Evolutionary conservation across 2,888 invertebrate genomes (phyloP).

Genomic region (Ectemnius lituratus): DNA sequence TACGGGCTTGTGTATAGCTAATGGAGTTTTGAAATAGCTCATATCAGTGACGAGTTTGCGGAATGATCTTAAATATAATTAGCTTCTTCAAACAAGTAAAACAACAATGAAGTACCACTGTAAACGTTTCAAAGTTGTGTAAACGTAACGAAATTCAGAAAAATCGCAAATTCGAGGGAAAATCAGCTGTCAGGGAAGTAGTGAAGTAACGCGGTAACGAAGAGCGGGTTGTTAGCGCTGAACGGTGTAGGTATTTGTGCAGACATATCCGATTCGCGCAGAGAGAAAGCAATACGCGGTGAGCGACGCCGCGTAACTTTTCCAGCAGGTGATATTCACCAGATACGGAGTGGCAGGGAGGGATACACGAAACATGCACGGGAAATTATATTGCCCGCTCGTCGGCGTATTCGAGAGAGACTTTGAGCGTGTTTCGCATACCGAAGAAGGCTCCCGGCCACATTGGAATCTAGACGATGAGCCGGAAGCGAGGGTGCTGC

Average conservation of each 20-base stretch:
- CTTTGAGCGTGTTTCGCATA: conserved; percentile 58
- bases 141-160: no score
- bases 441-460: conserved; percentile 46
- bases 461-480: conserved; percentile 42
- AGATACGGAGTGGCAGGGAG: conserved; percentile 20
- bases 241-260: no score
- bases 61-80: no score
- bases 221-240: background rate
- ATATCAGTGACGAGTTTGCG: no score
- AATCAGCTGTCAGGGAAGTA: conserved; percentile 46
- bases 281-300: background rate
- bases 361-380: conserved; percentile 46
- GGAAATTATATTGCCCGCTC: conserved; percentile 58
- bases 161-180: conserved; percentile 39
- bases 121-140: no score
- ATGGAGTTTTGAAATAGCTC: background rate
- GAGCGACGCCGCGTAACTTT: conserved; percentile 26
- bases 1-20: background rate
- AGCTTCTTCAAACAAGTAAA: no score
- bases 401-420: conserved; percentile 46
- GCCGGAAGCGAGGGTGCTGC: conserved; percentile 21
- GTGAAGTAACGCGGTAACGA: conserved; percentile 50
- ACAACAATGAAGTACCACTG: no score
- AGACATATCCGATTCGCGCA: background rate
- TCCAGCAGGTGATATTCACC: conserved; percentile 44